Evolutionary conservation across 2,888 invertebrate genomes (phyloP).

Genomic region (Nomada goodeniana): DNA sequence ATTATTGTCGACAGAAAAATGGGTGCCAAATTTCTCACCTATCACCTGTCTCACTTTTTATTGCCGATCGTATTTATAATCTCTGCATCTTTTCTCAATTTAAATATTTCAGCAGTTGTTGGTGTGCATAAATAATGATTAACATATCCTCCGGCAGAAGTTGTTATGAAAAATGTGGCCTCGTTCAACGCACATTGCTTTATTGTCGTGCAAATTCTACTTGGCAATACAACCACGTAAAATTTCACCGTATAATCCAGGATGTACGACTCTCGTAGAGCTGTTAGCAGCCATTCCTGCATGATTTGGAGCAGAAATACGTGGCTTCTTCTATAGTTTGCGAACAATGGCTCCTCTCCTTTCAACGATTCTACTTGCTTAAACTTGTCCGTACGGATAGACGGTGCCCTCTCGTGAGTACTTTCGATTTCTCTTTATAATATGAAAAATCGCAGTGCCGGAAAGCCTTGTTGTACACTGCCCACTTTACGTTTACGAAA

Average conservation of each 20-base stretch:
- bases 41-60: too few species aligned
- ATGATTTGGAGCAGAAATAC: conserved; percentile 44
- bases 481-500: neutral
- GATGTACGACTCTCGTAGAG: conserved; percentile 1
- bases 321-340: conserved; percentile 28
- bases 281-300: conserved; percentile 36
- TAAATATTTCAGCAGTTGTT: too few species aligned
- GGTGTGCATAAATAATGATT: neutral
- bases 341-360: conserved; percentile 39
- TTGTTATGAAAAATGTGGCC: neutral
- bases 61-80: too few species aligned
- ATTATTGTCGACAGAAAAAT: too few species aligned
- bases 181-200: neutral
- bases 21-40: too few species aligned
- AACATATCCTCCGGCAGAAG: neutral
- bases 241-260: conserved; percentile 10
- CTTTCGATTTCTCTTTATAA: conserved; percentile 25
- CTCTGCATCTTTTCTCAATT: too few species aligned
- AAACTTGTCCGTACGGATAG: neutral
- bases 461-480: neutral
- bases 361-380: conserved; percentile 34
- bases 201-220: neutral
- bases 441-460: conserved; percentile 2
- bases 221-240: neutral
- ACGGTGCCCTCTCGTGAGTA: neutral